These are phyloP conservation scores for Sebastes hopkinsi DNA, from an alignment of 2,797 vertebrate species.

Conservation along the genomic window DNA sequence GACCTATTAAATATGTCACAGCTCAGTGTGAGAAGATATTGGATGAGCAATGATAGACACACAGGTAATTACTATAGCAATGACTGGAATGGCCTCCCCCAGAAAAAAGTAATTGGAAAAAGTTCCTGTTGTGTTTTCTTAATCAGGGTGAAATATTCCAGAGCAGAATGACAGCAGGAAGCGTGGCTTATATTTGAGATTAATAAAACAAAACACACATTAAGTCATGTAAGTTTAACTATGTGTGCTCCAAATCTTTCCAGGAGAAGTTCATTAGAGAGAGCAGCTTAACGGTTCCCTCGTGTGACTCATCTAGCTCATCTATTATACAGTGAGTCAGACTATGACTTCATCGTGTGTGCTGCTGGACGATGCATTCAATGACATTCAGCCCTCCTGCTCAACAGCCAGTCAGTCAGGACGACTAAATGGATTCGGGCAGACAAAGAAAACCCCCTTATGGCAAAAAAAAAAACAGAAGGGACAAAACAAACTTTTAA, in stretches of 20 bases:
- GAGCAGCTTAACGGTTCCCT: slow-evolving; percentile 6
- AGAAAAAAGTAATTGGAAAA: slow-evolving; percentile 61
- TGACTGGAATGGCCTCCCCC: slow-evolving; percentile 27
- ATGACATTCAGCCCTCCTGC: slow-evolving; percentile 13
- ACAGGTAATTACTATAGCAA: slow-evolving; percentile 47
- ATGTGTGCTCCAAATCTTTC: background rate
- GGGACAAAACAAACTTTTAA: slow-evolving; percentile 49
- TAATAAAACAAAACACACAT: background rate
- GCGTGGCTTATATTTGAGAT: background rate
- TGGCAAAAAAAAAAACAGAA: background rate
- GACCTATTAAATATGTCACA: slow-evolving; percentile 53
- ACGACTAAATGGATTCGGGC: background rate
- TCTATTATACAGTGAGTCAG: slow-evolving; percentile 24
- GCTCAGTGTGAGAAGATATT: slow-evolving; percentile 46
- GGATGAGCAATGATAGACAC: slow-evolving; percentile 48
- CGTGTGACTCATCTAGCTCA: slow-evolving; percentile 28
- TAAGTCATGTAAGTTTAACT: background rate
- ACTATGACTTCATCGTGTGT: slow-evolving; percentile 10
- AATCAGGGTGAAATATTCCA: slow-evolving; percentile 48
- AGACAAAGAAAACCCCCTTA: slow-evolving; percentile 34
- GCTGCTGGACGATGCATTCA: slow-evolving; percentile 24
- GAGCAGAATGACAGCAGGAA: slow-evolving; percentile 10
- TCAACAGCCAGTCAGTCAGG: slow-evolving; percentile 31
- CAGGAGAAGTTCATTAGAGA: slow-evolving; percentile 29
- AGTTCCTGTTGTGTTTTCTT: slow-evolving; percentile 49